phyloP scores from a whole-genome alignment of 2,797 vertebrate genomes.

The Novumbra hubbsi region DNA sequence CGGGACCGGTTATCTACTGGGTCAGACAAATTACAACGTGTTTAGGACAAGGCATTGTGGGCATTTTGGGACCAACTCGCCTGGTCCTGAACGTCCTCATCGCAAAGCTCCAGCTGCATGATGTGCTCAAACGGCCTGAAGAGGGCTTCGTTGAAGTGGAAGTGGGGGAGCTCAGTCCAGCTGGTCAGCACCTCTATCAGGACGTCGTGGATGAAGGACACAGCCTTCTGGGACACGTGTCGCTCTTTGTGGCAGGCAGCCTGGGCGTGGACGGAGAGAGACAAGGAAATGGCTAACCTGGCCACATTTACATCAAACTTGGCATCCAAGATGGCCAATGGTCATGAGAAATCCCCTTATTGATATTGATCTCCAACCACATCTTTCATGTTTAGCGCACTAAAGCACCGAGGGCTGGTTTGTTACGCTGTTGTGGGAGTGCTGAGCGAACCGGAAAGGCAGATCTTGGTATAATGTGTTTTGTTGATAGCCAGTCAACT shows the following conservation, averaged over 20 bases:
- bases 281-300: not conserved
- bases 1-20: not conserved
- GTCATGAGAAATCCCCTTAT: no score
- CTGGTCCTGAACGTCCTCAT: constrained; percentile 98
- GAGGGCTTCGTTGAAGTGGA: constrained; percentile 93
- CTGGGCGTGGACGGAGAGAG: constrained; percentile 56
- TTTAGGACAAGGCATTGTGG: not conserved
- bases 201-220: constrained; percentile 95
- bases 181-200: constrained; percentile 90
- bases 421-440: no score
- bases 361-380: no score
- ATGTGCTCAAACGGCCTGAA: constrained; percentile 95
- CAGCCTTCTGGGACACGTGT: constrained; percentile 93
- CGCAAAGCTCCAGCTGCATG: constrained; percentile 96
- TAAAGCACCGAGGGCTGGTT: no score
- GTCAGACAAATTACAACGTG: not conserved
- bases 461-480: no score
- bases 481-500: no score
- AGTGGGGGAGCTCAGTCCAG: constrained; percentile 91
- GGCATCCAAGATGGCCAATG: no score
- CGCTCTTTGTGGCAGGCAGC: constrained; percentile 96
- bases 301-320: no score
- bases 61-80: constrained; percentile 55
- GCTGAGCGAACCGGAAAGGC: no score
- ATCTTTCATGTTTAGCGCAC: no score